A percentile compares a stretch with the other conserved stretches of the same genome.
Evolutionary conservation across 2,888 invertebrate species (phyloP).

Genomic region (Podabrus alpinus): DNA sequence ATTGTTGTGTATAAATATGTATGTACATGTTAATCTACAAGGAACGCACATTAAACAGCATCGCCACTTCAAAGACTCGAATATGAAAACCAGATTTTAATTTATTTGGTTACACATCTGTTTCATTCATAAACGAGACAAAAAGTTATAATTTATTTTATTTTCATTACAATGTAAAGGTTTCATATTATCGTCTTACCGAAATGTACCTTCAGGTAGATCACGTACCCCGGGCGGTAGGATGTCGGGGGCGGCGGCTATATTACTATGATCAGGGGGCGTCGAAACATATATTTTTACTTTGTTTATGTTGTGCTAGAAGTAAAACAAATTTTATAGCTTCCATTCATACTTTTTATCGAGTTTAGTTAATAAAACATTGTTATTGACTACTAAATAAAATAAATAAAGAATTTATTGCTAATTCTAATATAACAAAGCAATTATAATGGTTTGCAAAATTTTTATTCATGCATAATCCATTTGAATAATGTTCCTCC

Average conservation of each 20-base stretch:
- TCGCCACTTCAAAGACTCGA: constrained; percentile 17
- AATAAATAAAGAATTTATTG: background rate
- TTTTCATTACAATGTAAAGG: background rate
- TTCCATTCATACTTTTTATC: background rate
- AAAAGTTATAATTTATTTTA: background rate
- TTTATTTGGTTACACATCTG: constrained; percentile 6
- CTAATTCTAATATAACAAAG: constrained; percentile 2
- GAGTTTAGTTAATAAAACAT: background rate
- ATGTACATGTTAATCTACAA: constrained; percentile 17
- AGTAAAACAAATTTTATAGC: background rate
- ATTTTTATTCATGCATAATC: constrained; percentile 5
- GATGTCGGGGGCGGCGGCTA: no score
- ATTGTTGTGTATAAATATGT: constrained; percentile 18
- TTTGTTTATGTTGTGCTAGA: background rate
- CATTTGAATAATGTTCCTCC: constrained; percentile 5
- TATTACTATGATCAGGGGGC: background rate
- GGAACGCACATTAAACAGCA: constrained; percentile 2
- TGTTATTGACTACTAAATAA: background rate
- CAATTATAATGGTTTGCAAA: background rate
- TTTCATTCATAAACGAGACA: constrained; percentile 7
- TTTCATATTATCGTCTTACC: background rate
- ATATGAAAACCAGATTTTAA: constrained; percentile 3
- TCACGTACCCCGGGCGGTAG: background rate
- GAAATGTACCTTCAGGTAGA: background rate
- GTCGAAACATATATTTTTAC: background rate